phyloP scores from a whole-genome alignment of 2,113 vertebrate genomes.

The Seriola rivoliana region DNA sequence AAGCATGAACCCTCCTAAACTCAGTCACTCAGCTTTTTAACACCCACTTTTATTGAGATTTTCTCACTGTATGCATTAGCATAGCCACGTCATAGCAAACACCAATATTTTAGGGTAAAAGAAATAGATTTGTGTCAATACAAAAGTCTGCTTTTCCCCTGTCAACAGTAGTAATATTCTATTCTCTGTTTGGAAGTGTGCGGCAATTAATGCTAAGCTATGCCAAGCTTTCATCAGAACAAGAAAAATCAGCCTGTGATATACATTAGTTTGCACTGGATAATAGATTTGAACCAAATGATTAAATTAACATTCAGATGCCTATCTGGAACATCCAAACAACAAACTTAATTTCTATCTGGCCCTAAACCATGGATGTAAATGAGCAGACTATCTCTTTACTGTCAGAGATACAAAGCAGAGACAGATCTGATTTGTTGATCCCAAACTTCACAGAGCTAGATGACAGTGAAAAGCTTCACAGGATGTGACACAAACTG shows the following conservation, averaged over 20 bases:
- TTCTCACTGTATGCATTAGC: neutral
- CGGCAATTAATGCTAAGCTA: neutral
- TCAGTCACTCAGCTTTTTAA: neutral
- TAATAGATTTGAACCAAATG: neutral
- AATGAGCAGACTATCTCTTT: too few relatives aligned
- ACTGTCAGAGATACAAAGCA: too few relatives aligned
- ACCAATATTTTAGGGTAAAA: neutral
- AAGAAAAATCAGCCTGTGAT: neutral
- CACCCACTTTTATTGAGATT: neutral
- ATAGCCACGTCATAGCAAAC: neutral
- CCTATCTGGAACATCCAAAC: too few relatives aligned
- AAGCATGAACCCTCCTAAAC: neutral
- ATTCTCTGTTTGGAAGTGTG: neutral
- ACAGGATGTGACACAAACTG: too few relatives aligned
- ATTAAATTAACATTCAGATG: too few relatives aligned
- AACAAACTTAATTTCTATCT: too few relatives aligned
- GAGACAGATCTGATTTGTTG: too few relatives aligned
- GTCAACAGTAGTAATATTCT: neutral
- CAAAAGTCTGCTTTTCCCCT: neutral
- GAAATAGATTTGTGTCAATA: neutral
- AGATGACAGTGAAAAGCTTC: too few relatives aligned
- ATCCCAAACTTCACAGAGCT: too few relatives aligned
- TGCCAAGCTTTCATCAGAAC: neutral
- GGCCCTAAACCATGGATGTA: too few relatives aligned
- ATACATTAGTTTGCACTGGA: neutral